Percentiles rank a stretch among this genome's conserved stretches.
Evolutionary conservation across 2,888 invertebrate genomes (phyloP).

Genomic region (Ochlodes sylvanus): DNA sequence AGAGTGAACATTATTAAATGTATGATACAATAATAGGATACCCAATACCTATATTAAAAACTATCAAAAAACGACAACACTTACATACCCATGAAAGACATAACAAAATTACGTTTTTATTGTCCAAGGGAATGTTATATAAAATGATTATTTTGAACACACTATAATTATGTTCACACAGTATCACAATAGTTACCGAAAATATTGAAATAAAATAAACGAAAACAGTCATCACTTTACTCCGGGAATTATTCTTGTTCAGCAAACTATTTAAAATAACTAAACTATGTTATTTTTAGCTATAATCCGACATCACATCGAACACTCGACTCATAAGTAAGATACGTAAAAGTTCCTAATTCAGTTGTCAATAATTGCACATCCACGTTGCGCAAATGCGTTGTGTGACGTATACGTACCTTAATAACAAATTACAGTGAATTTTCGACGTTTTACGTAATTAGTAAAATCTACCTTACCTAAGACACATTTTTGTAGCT

Average conservation of each 20-base stretch:
- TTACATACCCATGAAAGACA: constrained; percentile 59
- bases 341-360: no score
- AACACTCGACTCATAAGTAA: no score
- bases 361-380: no score
- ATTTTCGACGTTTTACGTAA: no score
- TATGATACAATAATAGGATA: not conserved
- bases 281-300: no score
- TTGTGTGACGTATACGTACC: no score
- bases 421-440: no score
- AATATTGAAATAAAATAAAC: constrained; percentile 2
- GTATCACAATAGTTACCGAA: constrained; percentile 36
- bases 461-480: no score
- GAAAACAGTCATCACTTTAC: not conserved
- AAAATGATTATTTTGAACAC: constrained; percentile 44
- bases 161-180: constrained; percentile 38
- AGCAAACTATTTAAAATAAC: constrained; percentile 11
- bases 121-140: constrained; percentile 63
- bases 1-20: no score
- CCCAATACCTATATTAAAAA: constrained; percentile 4
- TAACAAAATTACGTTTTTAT: constrained; percentile 57
- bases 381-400: no score
- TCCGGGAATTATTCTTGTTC: constrained; percentile 9
- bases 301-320: no score
- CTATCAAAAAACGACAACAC: constrained; percentile 37
- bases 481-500: no score